Evolutionary conservation across 1,140 invertebrate genomes (phyloP), one percentile per base, ranked within the genome.

Genomic region (Apis laboriosa): DNA sequence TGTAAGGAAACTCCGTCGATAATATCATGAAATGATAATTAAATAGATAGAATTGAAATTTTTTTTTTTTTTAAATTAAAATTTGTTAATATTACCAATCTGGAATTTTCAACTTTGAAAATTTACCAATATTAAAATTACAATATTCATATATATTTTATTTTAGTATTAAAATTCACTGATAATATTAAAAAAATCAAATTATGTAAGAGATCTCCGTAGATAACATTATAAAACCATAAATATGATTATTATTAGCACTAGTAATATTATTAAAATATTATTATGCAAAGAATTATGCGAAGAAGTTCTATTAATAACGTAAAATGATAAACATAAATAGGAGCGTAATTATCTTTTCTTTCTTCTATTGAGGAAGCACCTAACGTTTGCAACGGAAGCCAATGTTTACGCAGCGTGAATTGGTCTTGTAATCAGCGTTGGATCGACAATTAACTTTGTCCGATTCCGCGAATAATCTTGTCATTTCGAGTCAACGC

Each of bases 331-430:
- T 64, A 64, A 17, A 63, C 28, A 28, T 34, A 24, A 64, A 34
- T 15, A 19, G 17, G 12, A 19, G 12, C 7, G 28, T 1, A n/a
- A 51, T 13, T 28, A 74, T 13, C 9, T 24, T 49, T 61, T 49
- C 9, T 11, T 49, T 49, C 34, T 5, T 34, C 67, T 64, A 56
- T 17, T 63, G 49, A 60, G n/a, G 55, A 51, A 43, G 34, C 53
- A 74, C 66, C 9, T 7, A 75, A 43, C 68, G 78, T 63, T 53
- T 60, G 19, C 53, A 60, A 55, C 74, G 28, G 82, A 79, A 82
- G 83, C 64, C 56, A 43, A 49, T 78, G 83, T 82, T 88, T 83
- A 89, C 88, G 74, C 68, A 80, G 80, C 77, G 74, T 88, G 85
- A 84, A 76, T 61, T 77, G n/a, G 61, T 70, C 55, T 75, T 55